Evolutionary conservation across 2,113 vertebrate species (phyloP).

Genomic region (Pardalotus punctatus): DNA sequence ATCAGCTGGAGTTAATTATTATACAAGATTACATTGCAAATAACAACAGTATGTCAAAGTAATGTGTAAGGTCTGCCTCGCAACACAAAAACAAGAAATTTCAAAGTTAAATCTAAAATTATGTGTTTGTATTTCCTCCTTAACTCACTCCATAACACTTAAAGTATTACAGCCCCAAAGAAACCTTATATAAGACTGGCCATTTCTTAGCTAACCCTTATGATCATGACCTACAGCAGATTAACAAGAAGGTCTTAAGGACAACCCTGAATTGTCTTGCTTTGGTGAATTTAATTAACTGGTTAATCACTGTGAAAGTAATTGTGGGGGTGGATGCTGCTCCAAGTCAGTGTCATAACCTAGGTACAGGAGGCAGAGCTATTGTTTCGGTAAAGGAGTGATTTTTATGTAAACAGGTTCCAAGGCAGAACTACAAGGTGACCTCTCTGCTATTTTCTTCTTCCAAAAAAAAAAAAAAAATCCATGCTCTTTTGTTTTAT

Average conservation of each 20-base stretch:
- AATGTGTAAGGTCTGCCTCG: constrained; percentile 45
- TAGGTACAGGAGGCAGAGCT: not conserved
- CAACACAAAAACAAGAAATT: constrained; percentile 19
- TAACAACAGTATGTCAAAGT: constrained; percentile 69
- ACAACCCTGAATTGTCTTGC: not conserved
- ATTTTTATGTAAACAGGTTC: not conserved
- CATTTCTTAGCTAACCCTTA: not conserved
- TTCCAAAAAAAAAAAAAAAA: not conserved
- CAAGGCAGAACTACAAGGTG: not conserved
- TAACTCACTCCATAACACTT: not conserved
- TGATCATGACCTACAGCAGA: not conserved
- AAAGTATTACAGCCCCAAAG: not conserved
- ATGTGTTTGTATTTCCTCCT: not conserved
- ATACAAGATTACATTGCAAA: constrained; percentile 69
- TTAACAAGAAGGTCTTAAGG: not conserved
- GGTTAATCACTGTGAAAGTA: not conserved
- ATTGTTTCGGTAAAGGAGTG: not conserved
- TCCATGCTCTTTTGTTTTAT: not conserved
- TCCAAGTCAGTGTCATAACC: not conserved
- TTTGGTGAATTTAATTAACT: not conserved
- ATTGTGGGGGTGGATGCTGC: not conserved
- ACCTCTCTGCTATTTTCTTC: not conserved
- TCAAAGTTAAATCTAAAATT: constrained; percentile 18
- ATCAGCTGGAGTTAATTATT: constrained; percentile 77
- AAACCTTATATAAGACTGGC: not conserved